Percentiles rank a stretch among this genome's conserved stretches.
Evolutionary conservation across 2,797 vertebrate genomes (phyloP).

Genomic region (Pangasius djambal): DNA sequence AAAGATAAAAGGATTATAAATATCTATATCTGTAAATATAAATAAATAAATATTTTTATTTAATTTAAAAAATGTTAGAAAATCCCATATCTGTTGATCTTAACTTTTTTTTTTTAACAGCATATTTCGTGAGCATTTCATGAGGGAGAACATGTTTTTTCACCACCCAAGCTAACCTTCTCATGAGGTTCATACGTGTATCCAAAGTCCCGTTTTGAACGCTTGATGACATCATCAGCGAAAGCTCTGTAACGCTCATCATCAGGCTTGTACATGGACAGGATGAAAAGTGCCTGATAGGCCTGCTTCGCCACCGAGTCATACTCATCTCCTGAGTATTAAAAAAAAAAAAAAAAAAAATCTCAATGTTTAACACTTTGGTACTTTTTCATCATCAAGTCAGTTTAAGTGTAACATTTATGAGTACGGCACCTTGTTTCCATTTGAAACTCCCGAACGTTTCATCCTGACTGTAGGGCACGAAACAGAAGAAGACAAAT

Average conservation of each 20-base stretch:
- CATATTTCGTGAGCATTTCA: not conserved
- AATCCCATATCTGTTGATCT: not conserved
- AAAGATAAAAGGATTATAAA: too few species aligned
- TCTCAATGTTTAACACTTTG: too few species aligned
- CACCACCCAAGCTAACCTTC: constrained; percentile 44
- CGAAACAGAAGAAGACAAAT: constrained; percentile 62
- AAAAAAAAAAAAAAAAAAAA: not conserved
- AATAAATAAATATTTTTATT: not conserved
- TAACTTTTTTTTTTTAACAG: not conserved
- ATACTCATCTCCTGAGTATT: constrained; percentile 54
- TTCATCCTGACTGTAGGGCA: constrained; percentile 57
- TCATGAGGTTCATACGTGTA: constrained; percentile 53
- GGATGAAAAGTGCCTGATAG: constrained; percentile 58
- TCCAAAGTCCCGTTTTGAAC: constrained; percentile 56
- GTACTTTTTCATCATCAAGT: not conserved
- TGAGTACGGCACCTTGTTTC: constrained; percentile 50
- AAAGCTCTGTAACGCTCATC: constrained; percentile 57
- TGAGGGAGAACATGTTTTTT: not conserved
- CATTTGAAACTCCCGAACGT: constrained; percentile 62
- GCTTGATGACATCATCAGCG: constrained; percentile 54
- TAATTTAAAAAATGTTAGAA: not conserved
- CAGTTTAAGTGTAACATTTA: not conserved
- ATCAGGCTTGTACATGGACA: constrained; percentile 61
- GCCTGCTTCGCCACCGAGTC: constrained; percentile 57
- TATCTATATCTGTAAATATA: too few species aligned